Evolutionary conservation across 2,113 vertebrate genomes (phyloP), one percentile per base, ranked within the genome.

Genomic region (Eulemur rufifrons): DNA sequence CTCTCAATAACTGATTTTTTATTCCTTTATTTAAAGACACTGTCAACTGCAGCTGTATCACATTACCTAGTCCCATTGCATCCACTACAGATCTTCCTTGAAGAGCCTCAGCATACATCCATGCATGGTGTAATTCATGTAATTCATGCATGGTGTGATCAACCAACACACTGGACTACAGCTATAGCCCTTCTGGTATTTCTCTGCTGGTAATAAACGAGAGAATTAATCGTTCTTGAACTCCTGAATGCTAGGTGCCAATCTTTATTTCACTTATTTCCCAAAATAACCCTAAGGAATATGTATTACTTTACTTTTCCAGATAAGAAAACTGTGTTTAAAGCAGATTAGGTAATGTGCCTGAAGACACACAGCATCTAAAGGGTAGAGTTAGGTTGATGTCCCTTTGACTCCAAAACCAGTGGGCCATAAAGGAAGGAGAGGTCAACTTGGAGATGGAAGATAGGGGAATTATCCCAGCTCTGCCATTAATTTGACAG

Each of bases 381-480:
- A 59, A n/a, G 18, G 34, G 56, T 54, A 37, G 68, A 47, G 21
- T n/a, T 37, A 69, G 34, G 52, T 52, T 56, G 69, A 64, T 76
- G 74, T 56, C 45, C 18, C n/a, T 96, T 88, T 93, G 66, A 81
- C 25, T 94, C 56, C 34, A 27, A 94, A 95, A 74, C 37, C 34
- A 17, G 61, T 20, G 50, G 66, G 73, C 8, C 2, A 1, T 76
- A 64, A 93, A 92, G 54, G 76, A 90, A 88, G 18, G 20, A 66
- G 52, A 88, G n/a, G 69, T 92, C 52, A 84, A 18, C 71, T 61
- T 17, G 37, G 47, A 94, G 85, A 56, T 32, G 81, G 45, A 59
- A 96, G 92, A 86, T 14, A 6, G 73, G 61, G 52, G 64, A 50
- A 78, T 96, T 61, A 68, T 68, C 42, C 45, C 54, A 88, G 77